Conservation (phyloP, 2,888 invertebrate genomes). For the Nematopogon swammerdamellus region DNA sequence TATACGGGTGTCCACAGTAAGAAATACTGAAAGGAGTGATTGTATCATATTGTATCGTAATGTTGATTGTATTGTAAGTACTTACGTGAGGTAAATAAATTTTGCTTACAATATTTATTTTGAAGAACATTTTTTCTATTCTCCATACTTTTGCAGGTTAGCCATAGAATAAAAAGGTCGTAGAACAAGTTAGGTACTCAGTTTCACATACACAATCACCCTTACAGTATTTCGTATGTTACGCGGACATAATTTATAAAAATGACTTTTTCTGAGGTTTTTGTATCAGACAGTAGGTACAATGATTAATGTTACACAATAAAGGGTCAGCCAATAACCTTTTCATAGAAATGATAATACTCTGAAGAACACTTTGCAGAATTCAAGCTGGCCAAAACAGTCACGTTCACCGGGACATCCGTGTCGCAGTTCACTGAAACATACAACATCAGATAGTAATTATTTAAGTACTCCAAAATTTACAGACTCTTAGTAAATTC, state of each 20-base stretch:
- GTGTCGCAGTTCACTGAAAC: conserved; percentile 43
- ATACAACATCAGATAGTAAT: neutral
- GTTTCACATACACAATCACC: conserved; percentile 6
- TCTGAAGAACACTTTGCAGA: conserved; percentile 39
- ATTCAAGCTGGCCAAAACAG: conserved; percentile 28
- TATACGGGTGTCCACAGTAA: too few relatives aligned
- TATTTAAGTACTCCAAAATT: neutral
- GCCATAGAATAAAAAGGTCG: too few relatives aligned
- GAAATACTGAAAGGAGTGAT: too few relatives aligned
- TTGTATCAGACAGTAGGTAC: neutral
- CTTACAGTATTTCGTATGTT: neutral
- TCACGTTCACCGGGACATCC: conserved; percentile 27
- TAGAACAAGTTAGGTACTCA: neutral
- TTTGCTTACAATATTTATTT: too few relatives aligned
- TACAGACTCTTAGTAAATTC: neutral
- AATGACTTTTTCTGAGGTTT: neutral
- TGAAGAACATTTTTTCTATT: too few relatives aligned
- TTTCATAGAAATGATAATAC: conserved; percentile 44
- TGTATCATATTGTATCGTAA: too few relatives aligned
- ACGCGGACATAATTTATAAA: neutral
- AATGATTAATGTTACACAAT: neutral
- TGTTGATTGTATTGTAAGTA: too few relatives aligned
- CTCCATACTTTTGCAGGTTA: too few relatives aligned
- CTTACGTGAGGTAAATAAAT: too few relatives aligned
- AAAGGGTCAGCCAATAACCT: conserved; percentile 22